These are phyloP conservation scores for Pachyrhynchus sulphureomaculatus DNA, from an alignment of 1,140 invertebrate species.

Conservation along the genomic window DNA sequence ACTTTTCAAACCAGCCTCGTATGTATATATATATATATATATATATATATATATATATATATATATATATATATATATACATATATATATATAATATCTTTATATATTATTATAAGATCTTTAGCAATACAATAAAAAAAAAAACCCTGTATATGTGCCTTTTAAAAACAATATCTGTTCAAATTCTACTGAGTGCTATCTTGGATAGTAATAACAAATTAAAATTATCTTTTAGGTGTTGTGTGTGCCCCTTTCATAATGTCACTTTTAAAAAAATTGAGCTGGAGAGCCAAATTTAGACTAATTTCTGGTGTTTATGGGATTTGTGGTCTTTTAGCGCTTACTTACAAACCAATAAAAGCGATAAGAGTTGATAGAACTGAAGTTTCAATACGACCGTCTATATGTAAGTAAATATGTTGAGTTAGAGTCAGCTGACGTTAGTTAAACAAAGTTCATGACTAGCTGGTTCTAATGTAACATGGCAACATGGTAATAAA, in stretches of 20 bases:
- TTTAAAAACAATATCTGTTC: not conserved
- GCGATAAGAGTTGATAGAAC: constrained; percentile 25
- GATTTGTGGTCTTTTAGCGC: constrained; percentile 25
- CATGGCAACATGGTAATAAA: too few relatives aligned
- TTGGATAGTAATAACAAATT: not conserved
- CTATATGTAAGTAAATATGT: not conserved
- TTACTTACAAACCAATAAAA: constrained; percentile 36
- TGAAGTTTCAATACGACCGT: not conserved
- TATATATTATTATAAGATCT: too few relatives aligned
- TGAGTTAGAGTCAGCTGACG: too few relatives aligned
- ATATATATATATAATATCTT: too few relatives aligned
- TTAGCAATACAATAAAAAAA: too few relatives aligned
- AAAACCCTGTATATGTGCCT: not conserved
- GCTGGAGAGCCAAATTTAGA: constrained; percentile 57
- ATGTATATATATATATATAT: too few relatives aligned
- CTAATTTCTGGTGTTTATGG: constrained; percentile 52
- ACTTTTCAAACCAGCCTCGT: too few relatives aligned
- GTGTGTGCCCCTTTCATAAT: constrained; percentile 66
- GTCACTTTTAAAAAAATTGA: constrained; percentile 53
- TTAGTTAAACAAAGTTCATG: too few relatives aligned
- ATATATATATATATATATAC: too few relatives aligned
- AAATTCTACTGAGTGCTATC: not conserved
- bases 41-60: too few relatives aligned
- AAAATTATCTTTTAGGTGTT: constrained; percentile 54
- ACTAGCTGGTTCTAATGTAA: too few relatives aligned